Base-by-base conservation (phyloP, 1,140 invertebrate species). In the Chymomyza costata region DNA sequence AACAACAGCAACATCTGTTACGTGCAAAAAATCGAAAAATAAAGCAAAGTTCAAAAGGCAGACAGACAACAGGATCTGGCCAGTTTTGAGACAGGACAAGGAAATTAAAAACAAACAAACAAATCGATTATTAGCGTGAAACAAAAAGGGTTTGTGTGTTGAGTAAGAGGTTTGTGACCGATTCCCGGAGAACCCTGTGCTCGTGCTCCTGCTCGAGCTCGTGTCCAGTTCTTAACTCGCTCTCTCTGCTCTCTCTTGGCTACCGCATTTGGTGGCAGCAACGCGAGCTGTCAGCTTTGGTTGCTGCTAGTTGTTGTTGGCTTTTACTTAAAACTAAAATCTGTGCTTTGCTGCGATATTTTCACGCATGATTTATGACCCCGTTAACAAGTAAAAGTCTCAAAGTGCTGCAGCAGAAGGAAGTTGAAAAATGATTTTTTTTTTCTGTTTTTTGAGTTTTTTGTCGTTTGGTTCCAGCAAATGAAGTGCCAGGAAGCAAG, bases 361-460 rank as follows among this genome's bases (percentile, higher is more conserved):
- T 78, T 78, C 68, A 78, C 73, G 73, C 73, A 78, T 78, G 73
- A 78, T 78, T 78, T 78, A 78, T 78, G 73, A 78, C 73, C 64
- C 71, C 73, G 73, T 78, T 80, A 78, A 78, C 67, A 78, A 78
- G 73, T 73, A 78, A 71, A 67, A 78, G 73, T 80, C 73, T 80
- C 51, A 80, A 78, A 68, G 58, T 80, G 67, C 63, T 40, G 44
- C 69, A 70, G 58, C 53, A 53, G 49, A 49, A 62, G 50, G 39
- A 73, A 80, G 64, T 73, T 80, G 73, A 78, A 78, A 78, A 78
- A 78, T 78, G 73, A 78, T 80, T 73, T 73, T 73, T n/a, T n/a
- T n/a, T n/a, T n/a, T n/a, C n/a, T n/a, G n/a, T n/a, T n/a, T n/a
- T n/a, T n/a, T n/a, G 10, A 28, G 10, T 6, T 28, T 28, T 28